phyloP scores from a whole-genome alignment of 2,888 invertebrate genomes.

The Campaea margaritaria region DNA sequence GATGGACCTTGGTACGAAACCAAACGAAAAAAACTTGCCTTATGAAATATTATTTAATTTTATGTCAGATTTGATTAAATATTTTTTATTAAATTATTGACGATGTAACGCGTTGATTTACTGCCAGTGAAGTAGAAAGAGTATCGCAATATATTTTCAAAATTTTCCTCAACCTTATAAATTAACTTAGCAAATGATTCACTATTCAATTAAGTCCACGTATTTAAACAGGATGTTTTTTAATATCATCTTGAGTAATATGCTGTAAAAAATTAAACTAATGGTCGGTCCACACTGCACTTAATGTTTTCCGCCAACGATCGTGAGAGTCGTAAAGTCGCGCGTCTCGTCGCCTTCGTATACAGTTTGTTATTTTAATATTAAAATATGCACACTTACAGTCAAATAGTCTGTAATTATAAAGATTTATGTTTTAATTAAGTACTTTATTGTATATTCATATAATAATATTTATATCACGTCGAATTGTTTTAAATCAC shows the following conservation, averaged over 20 bases:
- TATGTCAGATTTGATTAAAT: not conserved
- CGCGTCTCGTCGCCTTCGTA: slow-evolving; percentile 37
- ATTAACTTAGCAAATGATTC: slow-evolving; percentile 10
- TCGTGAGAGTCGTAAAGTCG: slow-evolving; percentile 43
- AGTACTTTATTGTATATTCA: slow-evolving; percentile 13
- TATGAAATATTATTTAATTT: not conserved
- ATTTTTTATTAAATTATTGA: slow-evolving; percentile 5
- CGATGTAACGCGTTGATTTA: slow-evolving; percentile 12
- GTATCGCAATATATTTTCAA: not conserved
- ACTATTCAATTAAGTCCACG: slow-evolving; percentile 19
- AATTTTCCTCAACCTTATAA: slow-evolving; percentile 7
- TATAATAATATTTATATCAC: slow-evolving; percentile 21
- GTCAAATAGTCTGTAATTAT: slow-evolving; percentile 50
- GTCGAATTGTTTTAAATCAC: slow-evolving; percentile 4
- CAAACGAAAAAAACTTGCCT: slow-evolving; percentile 13
- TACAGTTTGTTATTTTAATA: slow-evolving; percentile 49
- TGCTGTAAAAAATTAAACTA: slow-evolving; percentile 39
- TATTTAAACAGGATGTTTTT: slow-evolving; percentile 41
- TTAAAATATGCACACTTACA: slow-evolving; percentile 45
- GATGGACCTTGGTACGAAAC: slow-evolving; percentile 24
- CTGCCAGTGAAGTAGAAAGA: not conserved
- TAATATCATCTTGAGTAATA: slow-evolving; percentile 35
- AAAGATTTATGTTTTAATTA: slow-evolving; percentile 50
- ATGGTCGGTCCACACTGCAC: slow-evolving; percentile 40
- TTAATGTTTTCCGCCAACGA: slow-evolving; percentile 57